Percentiles rank a stretch among this genome's conserved stretches.
These are phyloP conservation scores for Shargacucullia verbasci DNA, from an alignment of 2,888 invertebrate genomes.

Conservation along the genomic window DNA sequence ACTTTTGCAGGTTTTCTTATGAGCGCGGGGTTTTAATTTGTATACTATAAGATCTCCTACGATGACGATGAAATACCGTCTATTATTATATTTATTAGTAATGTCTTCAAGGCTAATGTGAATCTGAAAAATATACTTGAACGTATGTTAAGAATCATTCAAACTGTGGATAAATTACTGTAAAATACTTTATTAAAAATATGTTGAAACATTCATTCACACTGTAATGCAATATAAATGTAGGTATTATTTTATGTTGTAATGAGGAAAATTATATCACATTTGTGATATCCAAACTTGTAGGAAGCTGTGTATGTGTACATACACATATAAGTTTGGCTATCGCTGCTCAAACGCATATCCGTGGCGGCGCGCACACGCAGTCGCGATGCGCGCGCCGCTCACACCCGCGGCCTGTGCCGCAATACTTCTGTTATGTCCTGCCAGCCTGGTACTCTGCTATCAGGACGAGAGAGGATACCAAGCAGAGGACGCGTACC, in stretches of 20 bases:
- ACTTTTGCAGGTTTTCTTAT: neutral
- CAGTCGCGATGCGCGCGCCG: slow-evolving; percentile 87
- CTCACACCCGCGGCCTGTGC: slow-evolving; percentile 73
- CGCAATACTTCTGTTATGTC: slow-evolving; percentile 70
- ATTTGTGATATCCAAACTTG: slow-evolving; percentile 39
- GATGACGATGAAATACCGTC: no score
- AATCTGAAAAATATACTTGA: no score
- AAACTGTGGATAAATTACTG: neutral
- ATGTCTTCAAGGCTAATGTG: no score
- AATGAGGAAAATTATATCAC: slow-evolving; percentile 39
- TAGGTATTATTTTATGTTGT: slow-evolving; percentile 14
- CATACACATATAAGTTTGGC: slow-evolving; percentile 70
- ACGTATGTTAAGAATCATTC: neutral
- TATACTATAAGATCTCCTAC: no score
- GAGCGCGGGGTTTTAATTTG: neutral
- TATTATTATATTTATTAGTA: no score
- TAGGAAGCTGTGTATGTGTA: slow-evolving; percentile 31
- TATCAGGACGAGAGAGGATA: slow-evolving; percentile 78
- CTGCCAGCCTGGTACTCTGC: slow-evolving; percentile 77
- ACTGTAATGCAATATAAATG: neutral
- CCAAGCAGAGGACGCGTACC: slow-evolving; percentile 78
- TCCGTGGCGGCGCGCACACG: slow-evolving; percentile 67
- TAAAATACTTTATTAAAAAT: no score
- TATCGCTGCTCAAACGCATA: slow-evolving; percentile 79
- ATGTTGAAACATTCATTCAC: no score